phyloP scores from a whole-genome alignment of 2,888 invertebrate species.

The Dolichomitus sp. region DNA sequence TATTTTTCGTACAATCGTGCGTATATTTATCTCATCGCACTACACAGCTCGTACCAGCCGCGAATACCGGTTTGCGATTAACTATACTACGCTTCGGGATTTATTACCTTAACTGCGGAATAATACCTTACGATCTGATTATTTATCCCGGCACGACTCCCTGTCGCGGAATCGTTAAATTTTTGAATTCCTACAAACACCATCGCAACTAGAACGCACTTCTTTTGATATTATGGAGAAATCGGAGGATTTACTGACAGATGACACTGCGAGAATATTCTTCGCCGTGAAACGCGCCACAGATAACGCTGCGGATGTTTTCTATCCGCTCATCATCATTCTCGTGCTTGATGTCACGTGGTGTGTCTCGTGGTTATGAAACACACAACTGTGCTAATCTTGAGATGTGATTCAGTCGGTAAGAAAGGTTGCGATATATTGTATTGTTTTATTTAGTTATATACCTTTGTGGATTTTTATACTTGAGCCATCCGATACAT shows the following conservation, averaged over 20 bases:
- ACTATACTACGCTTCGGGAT: not conserved
- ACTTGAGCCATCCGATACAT: no score
- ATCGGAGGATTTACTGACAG: constrained; percentile 21
- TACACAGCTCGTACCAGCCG: not conserved
- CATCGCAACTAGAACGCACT: constrained; percentile 23
- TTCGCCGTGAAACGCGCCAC: not conserved
- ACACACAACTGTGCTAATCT: no score
- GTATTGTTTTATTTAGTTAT: no score
- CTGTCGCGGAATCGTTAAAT: constrained; percentile 54
- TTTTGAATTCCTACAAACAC: constrained; percentile 60
- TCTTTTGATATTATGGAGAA: constrained; percentile 10
- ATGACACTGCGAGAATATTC: constrained; percentile 46
- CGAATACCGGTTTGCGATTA: not conserved
- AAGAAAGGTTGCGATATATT: no score
- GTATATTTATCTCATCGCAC: constrained; percentile 3
- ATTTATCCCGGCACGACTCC: constrained; percentile 27
- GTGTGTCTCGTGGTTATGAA: no score
- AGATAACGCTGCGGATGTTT: constrained; percentile 23
- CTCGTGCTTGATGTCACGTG: no score
- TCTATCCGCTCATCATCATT: not conserved
- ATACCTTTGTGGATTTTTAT: no score
- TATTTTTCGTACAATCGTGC: not conserved
- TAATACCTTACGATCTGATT: not conserved
- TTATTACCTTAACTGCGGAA: constrained; percentile 18
- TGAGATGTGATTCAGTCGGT: no score